Evolutionary conservation across 2,888 invertebrate species (phyloP).

Genomic region (Tachina grossa): DNA sequence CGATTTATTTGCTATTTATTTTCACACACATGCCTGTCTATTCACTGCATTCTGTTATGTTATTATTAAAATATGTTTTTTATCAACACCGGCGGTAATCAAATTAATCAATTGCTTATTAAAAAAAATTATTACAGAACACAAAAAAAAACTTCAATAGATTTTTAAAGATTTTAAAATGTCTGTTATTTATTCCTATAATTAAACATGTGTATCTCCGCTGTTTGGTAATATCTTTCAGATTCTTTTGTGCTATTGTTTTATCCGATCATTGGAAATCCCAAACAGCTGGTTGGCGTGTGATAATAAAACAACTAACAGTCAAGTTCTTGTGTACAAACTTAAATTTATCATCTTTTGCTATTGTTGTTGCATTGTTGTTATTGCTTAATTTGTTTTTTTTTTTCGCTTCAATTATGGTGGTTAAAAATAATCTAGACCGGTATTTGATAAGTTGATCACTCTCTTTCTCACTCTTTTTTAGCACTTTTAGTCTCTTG

Average conservation of each 20-base stretch:
- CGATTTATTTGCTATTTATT: too few relatives aligned
- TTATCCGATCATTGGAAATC: conserved; percentile 59
- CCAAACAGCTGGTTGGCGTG: conserved; percentile 56
- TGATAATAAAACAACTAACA: conserved; percentile 57
- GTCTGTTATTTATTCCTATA: conserved; percentile 9
- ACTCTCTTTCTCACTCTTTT: conserved; percentile 9
- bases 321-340: conserved; percentile 23
- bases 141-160: neutral
- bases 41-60: too few relatives aligned
- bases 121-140: neutral
- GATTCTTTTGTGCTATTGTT: conserved; percentile 6
- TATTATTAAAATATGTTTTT: too few relatives aligned
- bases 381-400: conserved; percentile 16
- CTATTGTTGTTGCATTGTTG: conserved; percentile 26
- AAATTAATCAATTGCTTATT: neutral
- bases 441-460: conserved; percentile 19
- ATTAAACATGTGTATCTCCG: neutral
- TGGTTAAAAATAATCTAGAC: conserved; percentile 54
- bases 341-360: conserved; percentile 47
- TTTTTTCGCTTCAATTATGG: conserved; percentile 45
- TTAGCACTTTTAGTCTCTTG: neutral
- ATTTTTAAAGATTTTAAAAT: neutral
- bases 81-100: too few relatives aligned
- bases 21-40: too few relatives aligned
- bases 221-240: neutral